phyloP scores from a whole-genome alignment of 1,140 invertebrate genomes.

The Meloidogyne exigua region DNA sequence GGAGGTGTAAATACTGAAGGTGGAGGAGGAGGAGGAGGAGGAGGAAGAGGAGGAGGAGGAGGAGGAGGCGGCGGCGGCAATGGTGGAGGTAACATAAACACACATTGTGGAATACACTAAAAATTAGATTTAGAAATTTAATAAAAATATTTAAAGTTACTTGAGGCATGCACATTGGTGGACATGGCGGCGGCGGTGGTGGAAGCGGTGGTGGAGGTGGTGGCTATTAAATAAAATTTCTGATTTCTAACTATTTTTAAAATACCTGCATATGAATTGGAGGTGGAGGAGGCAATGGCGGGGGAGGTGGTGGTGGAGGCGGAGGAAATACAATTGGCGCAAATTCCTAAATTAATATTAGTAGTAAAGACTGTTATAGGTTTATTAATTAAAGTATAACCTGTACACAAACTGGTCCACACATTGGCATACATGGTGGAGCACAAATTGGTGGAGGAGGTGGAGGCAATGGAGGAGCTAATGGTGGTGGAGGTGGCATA shows the following conservation, averaged over 20 bases:
- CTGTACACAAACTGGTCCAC: neutral
- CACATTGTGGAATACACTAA: neutral
- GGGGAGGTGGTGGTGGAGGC: constrained; percentile 5
- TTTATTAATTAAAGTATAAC: no score
- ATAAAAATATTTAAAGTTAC: neutral
- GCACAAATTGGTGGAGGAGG: neutral
- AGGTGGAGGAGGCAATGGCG: neutral
- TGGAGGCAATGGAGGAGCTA: neutral
- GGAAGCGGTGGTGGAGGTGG: neutral
- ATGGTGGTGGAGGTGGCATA: neutral
- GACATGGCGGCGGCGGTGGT: neutral
- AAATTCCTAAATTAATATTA: constrained; percentile 9
- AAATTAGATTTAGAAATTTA: neutral
- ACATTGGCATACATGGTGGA: constrained; percentile 9
- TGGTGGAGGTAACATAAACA: neutral
- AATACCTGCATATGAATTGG: constrained; percentile 10
- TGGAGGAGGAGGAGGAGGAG: neutral
- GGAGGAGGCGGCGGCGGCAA: constrained; percentile 21
- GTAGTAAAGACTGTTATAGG: neutral
- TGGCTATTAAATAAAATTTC: no score
- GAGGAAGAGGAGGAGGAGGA: constrained; percentile 8
- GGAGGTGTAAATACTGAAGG: constrained; percentile 12
- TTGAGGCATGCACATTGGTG: neutral
- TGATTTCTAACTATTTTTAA: neutral
- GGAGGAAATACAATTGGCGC: constrained; percentile 21